Evolutionary conservation across 1,140 invertebrate genomes (phyloP).

Genomic region (Drosophila fuyamai): DNA sequence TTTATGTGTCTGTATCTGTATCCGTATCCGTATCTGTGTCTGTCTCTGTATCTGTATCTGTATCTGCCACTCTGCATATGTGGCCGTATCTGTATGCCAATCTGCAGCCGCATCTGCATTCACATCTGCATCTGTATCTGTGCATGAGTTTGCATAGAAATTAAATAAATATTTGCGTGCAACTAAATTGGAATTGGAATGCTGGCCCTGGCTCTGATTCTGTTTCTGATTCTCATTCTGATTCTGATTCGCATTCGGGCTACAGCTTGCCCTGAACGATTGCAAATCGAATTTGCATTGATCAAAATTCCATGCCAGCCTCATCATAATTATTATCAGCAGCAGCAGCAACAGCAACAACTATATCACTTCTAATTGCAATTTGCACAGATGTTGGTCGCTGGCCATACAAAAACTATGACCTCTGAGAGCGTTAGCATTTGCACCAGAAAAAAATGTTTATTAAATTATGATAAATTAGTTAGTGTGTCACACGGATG

Average conservation of each 20-base stretch:
- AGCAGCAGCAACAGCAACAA: too few relatives aligned
- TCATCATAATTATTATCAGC: slow-evolving; percentile 34
- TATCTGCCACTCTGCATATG: slow-evolving; percentile 22
- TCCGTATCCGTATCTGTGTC: slow-evolving; percentile 32
- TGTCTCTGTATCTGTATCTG: slow-evolving; percentile 21
- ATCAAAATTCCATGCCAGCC: slow-evolving; percentile 28
- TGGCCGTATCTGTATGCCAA: slow-evolving; percentile 25
- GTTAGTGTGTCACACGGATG: not conserved
- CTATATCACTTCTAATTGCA: slow-evolving; percentile 37
- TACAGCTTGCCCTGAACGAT: slow-evolving; percentile 25
- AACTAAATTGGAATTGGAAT: slow-evolving; percentile 80
- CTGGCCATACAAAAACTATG: slow-evolving; percentile 1
- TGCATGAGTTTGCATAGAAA: slow-evolving; percentile 66
- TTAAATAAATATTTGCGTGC: slow-evolving; percentile 79
- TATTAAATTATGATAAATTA: slow-evolving; percentile 5
- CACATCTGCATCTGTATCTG: slow-evolving; percentile 43
- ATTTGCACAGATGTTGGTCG: slow-evolving; percentile 2
- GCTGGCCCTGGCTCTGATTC: slow-evolving; percentile 29
- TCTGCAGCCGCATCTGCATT: not conserved
- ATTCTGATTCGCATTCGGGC: slow-evolving; percentile 15
- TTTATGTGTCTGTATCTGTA: slow-evolving; percentile 49
- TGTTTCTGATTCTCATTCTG: slow-evolving; percentile 17
- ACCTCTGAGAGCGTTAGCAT: not conserved
- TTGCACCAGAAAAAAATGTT: not conserved
- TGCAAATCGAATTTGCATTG: slow-evolving; percentile 50